A percentile compares a stretch with the other conserved stretches of the same genome.
Evolutionary conservation across 2,797 vertebrate genomes (phyloP).

Genomic region (Lophura swinhoii): DNA sequence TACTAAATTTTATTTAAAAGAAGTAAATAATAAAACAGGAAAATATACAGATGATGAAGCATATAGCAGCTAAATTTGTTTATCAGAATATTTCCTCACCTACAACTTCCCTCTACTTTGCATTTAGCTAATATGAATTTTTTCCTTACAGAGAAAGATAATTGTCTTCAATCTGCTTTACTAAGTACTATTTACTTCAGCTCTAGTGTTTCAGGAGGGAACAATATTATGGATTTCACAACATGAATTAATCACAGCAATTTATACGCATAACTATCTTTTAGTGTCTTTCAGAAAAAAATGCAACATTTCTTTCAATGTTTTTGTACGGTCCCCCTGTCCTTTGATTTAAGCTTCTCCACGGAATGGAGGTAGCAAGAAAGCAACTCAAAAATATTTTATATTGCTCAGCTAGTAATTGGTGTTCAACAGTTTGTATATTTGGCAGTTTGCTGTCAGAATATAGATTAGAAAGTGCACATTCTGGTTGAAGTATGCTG

Average conservation of each 20-base stretch:
- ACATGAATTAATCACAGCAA: constrained; percentile 58
- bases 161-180: constrained; percentile 31
- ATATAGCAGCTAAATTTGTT: background rate
- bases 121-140: background rate
- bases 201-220: constrained; percentile 17
- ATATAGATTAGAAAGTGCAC: background rate
- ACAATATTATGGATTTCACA: constrained; percentile 65
- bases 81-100: background rate
- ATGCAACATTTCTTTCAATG: constrained; percentile 50
- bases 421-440: background rate
- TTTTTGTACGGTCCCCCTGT: constrained; percentile 11
- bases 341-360: background rate
- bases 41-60: background rate
- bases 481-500: background rate
- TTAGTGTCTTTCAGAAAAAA: constrained; percentile 57
- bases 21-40: background rate
- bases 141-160: constrained; percentile 25
- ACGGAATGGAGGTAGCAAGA: background rate
- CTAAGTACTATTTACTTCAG: constrained; percentile 33
- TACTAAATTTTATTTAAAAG: background rate
- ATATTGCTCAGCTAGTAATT: background rate
- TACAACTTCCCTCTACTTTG: background rate
- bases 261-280: constrained; percentile 58
- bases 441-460: background rate
- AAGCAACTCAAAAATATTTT: constrained; percentile 3